A percentile compares a stretch with the other conserved stretches of the same genome.
These are phyloP conservation scores for Diplosoma virens DNA, from an alignment of 23 tunicate species.

Conservation along the genomic window DNA sequence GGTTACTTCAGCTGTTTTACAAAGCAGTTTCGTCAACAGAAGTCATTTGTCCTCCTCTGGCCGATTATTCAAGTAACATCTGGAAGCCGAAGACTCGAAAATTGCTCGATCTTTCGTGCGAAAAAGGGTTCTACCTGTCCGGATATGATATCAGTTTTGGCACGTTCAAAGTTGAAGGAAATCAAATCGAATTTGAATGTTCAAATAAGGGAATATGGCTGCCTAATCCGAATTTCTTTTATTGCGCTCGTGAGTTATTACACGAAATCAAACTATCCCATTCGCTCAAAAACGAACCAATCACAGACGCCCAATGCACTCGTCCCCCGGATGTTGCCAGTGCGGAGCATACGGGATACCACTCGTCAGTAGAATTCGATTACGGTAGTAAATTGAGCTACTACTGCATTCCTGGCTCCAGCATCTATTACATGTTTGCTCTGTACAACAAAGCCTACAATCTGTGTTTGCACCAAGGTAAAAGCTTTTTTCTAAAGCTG, in stretches of 20 bases:
- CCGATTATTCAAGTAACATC: neutral
- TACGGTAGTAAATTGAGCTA: slow-evolving; percentile 30
- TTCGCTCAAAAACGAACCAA: too few species aligned
- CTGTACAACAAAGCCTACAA: slow-evolving; percentile 24
- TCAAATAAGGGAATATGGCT: slow-evolving; percentile 42
- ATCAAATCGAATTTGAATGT: slow-evolving; percentile 34
- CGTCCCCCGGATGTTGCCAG: neutral
- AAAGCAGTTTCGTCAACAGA: slow-evolving; percentile 12
- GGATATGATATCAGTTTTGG: neutral
- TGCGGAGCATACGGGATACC: neutral
- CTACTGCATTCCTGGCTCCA: slow-evolving; percentile 38
- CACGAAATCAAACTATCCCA: too few species aligned
- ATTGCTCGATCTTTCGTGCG: slow-evolving; percentile 34
- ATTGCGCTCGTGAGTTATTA: slow-evolving; percentile 45
- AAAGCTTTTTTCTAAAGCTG: slow-evolving; percentile 6
- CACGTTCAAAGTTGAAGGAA: neutral
- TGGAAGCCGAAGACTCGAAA: slow-evolving; percentile 24
- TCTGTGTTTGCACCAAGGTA: slow-evolving; percentile 27
- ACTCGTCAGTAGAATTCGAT: neutral
- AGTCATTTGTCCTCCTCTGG: slow-evolving; percentile 44
- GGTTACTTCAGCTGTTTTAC: neutral
- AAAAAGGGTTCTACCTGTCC: slow-evolving; percentile 15
- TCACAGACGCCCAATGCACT: too few species aligned
- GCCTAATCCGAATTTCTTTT: slow-evolving; percentile 30
- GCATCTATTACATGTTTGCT: slow-evolving; percentile 24